Percentiles rank a stretch among this genome's conserved stretches.
Evolutionary conservation across 2,888 invertebrate species (phyloP).

Genomic region (Eupithecia dodoneata): DNA sequence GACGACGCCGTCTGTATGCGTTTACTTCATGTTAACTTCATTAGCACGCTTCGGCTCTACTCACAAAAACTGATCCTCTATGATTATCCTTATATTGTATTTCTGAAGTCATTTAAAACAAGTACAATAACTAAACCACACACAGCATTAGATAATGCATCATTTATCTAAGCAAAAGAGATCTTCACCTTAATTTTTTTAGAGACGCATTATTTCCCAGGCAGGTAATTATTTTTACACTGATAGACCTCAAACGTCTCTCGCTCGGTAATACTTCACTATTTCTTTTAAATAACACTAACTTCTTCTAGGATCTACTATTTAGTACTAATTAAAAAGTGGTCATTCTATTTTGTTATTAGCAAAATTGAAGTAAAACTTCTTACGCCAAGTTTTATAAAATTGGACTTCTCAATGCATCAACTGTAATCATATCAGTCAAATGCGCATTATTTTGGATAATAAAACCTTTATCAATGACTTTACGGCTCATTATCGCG

Average conservation of each 20-base stretch:
- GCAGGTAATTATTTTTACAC: neutral
- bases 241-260: neutral
- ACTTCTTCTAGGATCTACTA: neutral
- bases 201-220: neutral
- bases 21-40: too few species aligned
- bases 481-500: conserved; percentile 38
- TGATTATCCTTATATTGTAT: neutral
- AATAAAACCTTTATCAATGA: conserved; percentile 36
- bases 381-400: neutral
- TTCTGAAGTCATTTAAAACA: neutral
- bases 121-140: neutral
- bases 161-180: too few species aligned
- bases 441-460: neutral
- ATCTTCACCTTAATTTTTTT: neutral
- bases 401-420: neutral
- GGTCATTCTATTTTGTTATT: neutral
- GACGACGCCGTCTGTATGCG: too few species aligned
- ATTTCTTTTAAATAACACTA: neutral
- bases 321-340: neutral
- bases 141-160: neutral
- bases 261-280: neutral
- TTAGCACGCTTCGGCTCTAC: neutral
- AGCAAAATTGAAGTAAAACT: neutral
- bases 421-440: conserved; percentile 24
- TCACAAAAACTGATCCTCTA: neutral